Evolutionary conservation across 2,113 vertebrate genomes (phyloP).

Genomic region (Sceloporus undulatus): DNA sequence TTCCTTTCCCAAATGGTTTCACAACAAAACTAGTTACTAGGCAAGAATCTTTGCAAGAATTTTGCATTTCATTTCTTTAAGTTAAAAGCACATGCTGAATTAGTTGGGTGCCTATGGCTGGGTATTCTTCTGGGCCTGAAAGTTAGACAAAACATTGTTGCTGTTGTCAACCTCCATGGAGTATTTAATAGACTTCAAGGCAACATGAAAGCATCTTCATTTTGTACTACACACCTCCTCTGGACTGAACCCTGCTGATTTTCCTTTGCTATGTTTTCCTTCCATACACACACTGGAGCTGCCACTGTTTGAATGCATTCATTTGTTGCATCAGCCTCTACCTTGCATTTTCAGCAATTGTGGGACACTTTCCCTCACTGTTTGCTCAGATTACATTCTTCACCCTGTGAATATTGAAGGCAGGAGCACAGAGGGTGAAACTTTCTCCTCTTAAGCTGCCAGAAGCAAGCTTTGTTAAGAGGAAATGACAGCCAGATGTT

Average conservation of each 20-base stretch:
- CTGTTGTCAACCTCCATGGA: background rate
- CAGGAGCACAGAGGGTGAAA: background rate
- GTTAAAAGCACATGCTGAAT: background rate
- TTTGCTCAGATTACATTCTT: slow-evolving; percentile 28
- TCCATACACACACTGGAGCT: background rate
- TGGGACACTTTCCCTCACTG: slow-evolving; percentile 37
- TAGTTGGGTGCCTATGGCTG: background rate
- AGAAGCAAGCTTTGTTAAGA: slow-evolving; percentile 21
- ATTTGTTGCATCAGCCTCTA: slow-evolving; percentile 53
- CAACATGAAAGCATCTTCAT: background rate
- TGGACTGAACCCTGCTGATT: background rate
- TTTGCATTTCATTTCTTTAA: background rate
- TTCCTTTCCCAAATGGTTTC: too few species aligned
- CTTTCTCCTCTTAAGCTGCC: background rate
- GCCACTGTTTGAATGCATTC: slow-evolving; percentile 3
- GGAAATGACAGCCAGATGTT: slow-evolving; percentile 42
- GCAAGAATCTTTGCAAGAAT: background rate
- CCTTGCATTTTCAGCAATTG: slow-evolving; percentile 38
- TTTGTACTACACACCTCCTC: background rate
- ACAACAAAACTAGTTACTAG: too few species aligned
- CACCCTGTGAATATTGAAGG: background rate
- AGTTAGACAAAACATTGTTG: too few species aligned
- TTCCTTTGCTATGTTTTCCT: background rate
- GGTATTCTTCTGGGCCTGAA: background rate
- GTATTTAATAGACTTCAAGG: background rate